phyloP scores from a whole-genome alignment of 2,888 invertebrate species.

The Amiota communis region DNA sequence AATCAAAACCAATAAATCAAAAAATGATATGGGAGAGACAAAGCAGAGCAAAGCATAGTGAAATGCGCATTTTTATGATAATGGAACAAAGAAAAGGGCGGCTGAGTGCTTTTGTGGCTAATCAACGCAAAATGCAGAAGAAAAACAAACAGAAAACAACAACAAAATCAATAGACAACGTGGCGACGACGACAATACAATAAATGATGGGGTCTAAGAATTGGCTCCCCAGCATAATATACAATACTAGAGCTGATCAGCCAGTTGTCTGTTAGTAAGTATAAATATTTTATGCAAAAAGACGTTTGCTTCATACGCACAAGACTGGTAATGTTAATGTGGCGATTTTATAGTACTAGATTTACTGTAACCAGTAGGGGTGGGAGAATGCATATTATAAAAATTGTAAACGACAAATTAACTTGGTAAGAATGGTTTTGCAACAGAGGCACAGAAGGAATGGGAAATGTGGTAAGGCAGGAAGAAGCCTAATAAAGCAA shows the following conservation, averaged over 20 bases:
- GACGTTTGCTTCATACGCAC: constrained; percentile 20
- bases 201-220: too few relatives aligned
- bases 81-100: constrained; percentile 27
- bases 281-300: constrained; percentile 54
- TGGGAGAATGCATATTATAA: constrained; percentile 8
- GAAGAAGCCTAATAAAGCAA: constrained; percentile 1
- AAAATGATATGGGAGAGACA: constrained; percentile 35
- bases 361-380: too few relatives aligned
- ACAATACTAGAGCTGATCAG: too few relatives aligned
- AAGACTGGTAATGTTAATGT: not conserved
- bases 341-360: not conserved
- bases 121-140: constrained; percentile 51
- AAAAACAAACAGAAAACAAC: not conserved
- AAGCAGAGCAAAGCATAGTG: constrained; percentile 25
- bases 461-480: not conserved
- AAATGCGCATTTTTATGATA: constrained; percentile 16
- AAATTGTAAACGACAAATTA: constrained; percentile 50
- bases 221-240: too few relatives aligned
- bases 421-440: constrained; percentile 42
- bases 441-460: not conserved
- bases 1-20: constrained; percentile 66
- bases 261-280: too few relatives aligned
- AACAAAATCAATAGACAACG: constrained; percentile 34
- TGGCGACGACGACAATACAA: constrained; percentile 33
- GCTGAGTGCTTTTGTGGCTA: constrained; percentile 44